Conservation (phyloP, 1,140 invertebrate genomes). For the Ectropis grisescens region DNA sequence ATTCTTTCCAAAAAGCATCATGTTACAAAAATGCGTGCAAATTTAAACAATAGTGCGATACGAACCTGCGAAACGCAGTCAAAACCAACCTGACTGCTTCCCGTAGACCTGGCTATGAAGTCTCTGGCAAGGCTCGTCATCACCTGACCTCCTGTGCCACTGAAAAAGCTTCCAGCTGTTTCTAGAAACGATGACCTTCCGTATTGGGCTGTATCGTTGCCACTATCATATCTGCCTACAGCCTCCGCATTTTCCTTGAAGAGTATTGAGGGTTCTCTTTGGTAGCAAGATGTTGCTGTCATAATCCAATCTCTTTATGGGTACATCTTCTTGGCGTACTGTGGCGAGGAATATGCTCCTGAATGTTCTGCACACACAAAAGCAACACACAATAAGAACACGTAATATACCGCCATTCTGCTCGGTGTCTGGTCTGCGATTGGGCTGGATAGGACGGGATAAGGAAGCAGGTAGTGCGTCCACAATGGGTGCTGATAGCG, state of each 20-base stretch:
- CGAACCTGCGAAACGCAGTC: conserved; percentile 65
- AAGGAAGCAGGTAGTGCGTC: conserved; percentile 48
- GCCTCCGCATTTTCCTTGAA: conserved; percentile 29
- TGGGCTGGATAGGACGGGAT: no score
- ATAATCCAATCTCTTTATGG: conserved; percentile 38
- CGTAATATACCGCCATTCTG: no score
- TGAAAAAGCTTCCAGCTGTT: conserved; percentile 63
- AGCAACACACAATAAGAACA: conserved; percentile 17
- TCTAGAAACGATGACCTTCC: conserved; percentile 61
- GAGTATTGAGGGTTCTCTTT: conserved; percentile 27
- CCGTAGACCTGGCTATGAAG: conserved; percentile 74
- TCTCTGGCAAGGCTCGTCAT: conserved; percentile 76
- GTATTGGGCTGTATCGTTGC: conserved; percentile 45
- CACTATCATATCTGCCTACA: conserved; percentile 37
- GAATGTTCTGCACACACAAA: conserved; percentile 41
- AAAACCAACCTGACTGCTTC: conserved; percentile 76
- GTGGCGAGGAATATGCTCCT: conserved; percentile 63
- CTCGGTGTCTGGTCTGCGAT: conserved; percentile 16
- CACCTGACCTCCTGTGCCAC: conserved; percentile 70
- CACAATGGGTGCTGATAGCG: conserved; percentile 22
- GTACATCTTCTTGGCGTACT: conserved; percentile 64
- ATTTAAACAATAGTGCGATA: conserved; percentile 40
- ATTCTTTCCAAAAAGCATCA: conserved; percentile 16
- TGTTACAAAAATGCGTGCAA: conserved; percentile 39
- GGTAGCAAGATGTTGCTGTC: conserved; percentile 39